Conservation (phyloP, 2,797 vertebrate species). For the Crenuchus spilurus region DNA sequence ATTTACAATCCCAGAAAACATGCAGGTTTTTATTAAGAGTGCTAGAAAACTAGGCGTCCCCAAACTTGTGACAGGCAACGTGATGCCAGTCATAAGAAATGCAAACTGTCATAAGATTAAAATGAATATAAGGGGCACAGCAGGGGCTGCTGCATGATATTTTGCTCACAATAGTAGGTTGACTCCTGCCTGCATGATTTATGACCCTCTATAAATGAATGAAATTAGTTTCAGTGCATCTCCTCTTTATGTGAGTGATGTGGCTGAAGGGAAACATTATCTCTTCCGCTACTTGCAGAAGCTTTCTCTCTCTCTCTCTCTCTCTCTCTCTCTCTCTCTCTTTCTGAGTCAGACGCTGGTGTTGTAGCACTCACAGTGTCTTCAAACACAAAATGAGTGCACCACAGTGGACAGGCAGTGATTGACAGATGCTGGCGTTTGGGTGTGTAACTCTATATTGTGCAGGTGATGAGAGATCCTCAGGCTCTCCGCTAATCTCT, state of each 20-base stretch:
- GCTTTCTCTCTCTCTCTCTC: no score
- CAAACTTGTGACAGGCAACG: background rate
- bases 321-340: no score
- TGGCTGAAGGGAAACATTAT: constrained; percentile 8
- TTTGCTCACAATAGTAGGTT: constrained; percentile 1
- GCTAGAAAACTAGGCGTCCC: background rate
- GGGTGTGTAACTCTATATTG: constrained; percentile 74
- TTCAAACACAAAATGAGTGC: constrained; percentile 64
- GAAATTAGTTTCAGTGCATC: constrained; percentile 22
- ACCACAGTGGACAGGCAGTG: constrained; percentile 59
- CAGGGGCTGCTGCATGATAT: background rate
- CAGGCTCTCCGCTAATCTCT: constrained; percentile 78
- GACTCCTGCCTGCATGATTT: constrained; percentile 20
- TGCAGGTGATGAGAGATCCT: constrained; percentile 84
- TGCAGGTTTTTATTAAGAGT: background rate
- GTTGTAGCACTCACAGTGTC: constrained; percentile 23
- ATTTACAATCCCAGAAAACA: background rate
- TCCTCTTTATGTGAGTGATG: constrained; percentile 23
- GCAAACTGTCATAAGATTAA: background rate
- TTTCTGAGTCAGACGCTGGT: constrained; percentile 19
- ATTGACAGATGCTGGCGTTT: constrained; percentile 70
- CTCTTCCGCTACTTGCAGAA: constrained; percentile 31
- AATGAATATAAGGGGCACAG: constrained; percentile 5
- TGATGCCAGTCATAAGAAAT: background rate
- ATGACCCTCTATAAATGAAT: constrained; percentile 14